Evolutionary conservation across 2,797 vertebrate genomes (phyloP).

Genomic region (Saxicola maurus): DNA sequence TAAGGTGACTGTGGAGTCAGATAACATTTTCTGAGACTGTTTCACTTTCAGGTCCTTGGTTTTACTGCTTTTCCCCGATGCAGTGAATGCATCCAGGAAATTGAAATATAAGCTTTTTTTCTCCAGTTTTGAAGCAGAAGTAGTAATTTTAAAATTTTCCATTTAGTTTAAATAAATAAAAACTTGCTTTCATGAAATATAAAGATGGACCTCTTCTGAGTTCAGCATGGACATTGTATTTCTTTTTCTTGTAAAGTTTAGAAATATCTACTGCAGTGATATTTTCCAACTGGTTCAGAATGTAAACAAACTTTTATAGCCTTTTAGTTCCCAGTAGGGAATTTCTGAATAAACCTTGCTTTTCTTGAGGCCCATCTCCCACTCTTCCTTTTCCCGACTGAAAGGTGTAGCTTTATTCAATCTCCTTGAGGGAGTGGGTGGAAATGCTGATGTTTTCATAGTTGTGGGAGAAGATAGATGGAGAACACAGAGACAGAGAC

Average conservation of each 20-base stretch:
- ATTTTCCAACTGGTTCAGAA: background rate
- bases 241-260: background rate
- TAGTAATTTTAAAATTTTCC: background rate
- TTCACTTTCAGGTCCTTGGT: conserved; percentile 23
- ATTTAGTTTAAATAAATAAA: background rate
- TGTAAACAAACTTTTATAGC: background rate
- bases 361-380: background rate
- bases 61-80: background rate
- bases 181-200: background rate
- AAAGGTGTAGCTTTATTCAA: background rate
- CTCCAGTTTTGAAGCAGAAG: background rate
- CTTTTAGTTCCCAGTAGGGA: background rate
- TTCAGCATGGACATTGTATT: background rate
- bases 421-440: background rate
- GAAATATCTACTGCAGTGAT: background rate
- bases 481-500: background rate
- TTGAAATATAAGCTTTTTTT: background rate
- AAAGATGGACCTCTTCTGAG: background rate
- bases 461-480: background rate
- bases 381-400: background rate
- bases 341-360: background rate
- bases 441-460: background rate
- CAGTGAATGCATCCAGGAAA: background rate
- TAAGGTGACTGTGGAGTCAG: background rate
- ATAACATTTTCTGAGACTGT: background rate